These are phyloP conservation scores for Hystrix brachyura DNA, from an alignment of 2,113 vertebrate genomes.

Conservation along the genomic window DNA sequence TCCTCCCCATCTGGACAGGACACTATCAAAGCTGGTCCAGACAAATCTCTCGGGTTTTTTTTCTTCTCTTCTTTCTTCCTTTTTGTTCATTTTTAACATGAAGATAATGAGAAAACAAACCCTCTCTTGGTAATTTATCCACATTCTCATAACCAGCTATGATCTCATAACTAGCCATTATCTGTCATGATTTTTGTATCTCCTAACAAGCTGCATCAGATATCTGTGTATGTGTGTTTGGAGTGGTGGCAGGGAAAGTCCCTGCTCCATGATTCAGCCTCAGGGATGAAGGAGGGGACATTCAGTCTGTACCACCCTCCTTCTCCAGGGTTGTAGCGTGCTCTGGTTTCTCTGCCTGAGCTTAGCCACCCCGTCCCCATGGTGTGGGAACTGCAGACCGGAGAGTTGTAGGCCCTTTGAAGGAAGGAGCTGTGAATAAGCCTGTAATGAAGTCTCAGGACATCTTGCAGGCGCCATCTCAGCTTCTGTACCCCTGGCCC, in stretches of 20 bases:
- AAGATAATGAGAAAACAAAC: slow-evolving; percentile 24
- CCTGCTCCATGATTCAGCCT: not conserved
- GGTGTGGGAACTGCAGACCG: not conserved
- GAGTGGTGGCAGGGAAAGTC: not conserved
- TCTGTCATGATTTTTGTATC: slow-evolving; percentile 49
- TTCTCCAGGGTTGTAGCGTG: not conserved
- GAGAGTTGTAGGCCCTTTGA: slow-evolving; percentile 34
- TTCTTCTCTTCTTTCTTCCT: not conserved
- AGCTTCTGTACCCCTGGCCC: not conserved
- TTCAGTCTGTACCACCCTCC: not conserved
- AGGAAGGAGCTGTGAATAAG: not conserved
- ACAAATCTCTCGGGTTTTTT: not conserved
- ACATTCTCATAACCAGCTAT: not conserved
- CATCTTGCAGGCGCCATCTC: not conserved
- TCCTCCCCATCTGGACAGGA: slow-evolving; percentile 3
- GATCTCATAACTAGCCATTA: not conserved
- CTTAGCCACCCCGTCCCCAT: not conserved
- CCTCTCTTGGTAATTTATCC: not conserved
- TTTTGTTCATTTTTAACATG: not conserved
- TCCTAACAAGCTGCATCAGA: not conserved
- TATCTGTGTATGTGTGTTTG: not conserved
- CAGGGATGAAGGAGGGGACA: not conserved
- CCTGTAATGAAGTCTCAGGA: not conserved
- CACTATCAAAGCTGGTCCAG: not conserved
- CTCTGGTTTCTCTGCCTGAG: not conserved